Evolutionary conservation across 2,888 invertebrate species (phyloP).

Genomic region (Hydrotaea cyrtoneurina): DNA sequence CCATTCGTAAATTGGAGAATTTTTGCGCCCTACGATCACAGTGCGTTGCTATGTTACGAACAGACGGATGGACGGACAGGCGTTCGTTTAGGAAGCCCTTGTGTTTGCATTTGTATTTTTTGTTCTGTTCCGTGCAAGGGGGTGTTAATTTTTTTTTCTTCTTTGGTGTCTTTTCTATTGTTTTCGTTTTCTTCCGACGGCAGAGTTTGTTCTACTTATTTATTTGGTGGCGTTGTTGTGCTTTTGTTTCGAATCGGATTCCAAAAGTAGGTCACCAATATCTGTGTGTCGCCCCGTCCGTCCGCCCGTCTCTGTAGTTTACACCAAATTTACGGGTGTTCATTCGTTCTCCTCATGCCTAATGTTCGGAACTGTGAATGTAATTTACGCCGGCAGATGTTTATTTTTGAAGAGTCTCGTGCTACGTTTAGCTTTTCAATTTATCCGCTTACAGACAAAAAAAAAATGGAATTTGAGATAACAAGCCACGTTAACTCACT

Average conservation of each 20-base stretch:
- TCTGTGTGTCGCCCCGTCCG: neutral
- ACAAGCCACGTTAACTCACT: no score
- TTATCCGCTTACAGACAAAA: slow-evolving; percentile 3
- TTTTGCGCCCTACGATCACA: slow-evolving; percentile 29
- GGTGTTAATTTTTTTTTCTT: neutral
- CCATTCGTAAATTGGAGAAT: slow-evolving; percentile 3
- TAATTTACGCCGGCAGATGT: slow-evolving; percentile 39
- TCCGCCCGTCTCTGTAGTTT: slow-evolving; percentile 19
- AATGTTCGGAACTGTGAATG: slow-evolving; percentile 5
- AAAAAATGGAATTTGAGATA: no score
- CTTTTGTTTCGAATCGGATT: slow-evolving; percentile 51
- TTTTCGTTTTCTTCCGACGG: slow-evolving; percentile 9
- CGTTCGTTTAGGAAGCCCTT: slow-evolving; percentile 1
- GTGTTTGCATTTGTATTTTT: neutral
- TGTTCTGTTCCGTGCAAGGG: neutral
- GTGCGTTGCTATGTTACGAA: neutral
- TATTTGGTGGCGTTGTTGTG: slow-evolving; percentile 29
- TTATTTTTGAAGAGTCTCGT: slow-evolving; percentile 26
- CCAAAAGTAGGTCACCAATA: slow-evolving; percentile 58
- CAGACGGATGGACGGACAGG: neutral
- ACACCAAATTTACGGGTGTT: slow-evolving; percentile 10
- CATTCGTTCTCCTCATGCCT: neutral
- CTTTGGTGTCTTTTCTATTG: neutral
- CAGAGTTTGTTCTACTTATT: slow-evolving; percentile 26
- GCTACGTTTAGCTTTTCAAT: slow-evolving; percentile 12